Evolutionary conservation across 1,140 invertebrate genomes (phyloP).

Genomic region (Metopolophium dirhodum): DNA sequence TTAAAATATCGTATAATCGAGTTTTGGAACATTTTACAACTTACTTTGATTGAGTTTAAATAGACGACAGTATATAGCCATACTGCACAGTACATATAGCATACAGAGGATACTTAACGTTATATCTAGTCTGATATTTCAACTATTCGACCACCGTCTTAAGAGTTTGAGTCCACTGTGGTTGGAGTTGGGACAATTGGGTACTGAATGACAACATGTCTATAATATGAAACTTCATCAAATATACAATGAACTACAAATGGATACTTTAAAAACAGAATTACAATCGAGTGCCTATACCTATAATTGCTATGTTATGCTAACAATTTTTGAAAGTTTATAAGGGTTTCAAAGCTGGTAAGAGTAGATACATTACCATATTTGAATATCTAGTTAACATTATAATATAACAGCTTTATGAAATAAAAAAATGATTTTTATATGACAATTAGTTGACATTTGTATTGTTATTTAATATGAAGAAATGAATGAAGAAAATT

Average conservation of each 20-base stretch:
- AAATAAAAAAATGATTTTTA: neutral
- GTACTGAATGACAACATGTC: neutral
- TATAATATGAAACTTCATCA: neutral
- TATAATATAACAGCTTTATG: neutral
- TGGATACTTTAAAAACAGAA: too few relatives aligned
- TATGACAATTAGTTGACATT: neutral
- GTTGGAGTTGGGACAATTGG: neutral
- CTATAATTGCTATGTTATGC: neutral
- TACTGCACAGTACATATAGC: too few relatives aligned
- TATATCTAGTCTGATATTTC: neutral
- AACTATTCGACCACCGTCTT: neutral
- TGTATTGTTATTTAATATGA: neutral
- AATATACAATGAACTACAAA: neutral
- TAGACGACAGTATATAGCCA: too few relatives aligned
- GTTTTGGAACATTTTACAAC: neutral
- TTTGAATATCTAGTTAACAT: neutral
- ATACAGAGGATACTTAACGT: neutral
- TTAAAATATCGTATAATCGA: neutral
- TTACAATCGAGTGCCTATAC: neutral
- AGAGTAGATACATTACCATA: neutral
- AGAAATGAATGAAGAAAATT: neutral
- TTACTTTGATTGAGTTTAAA: neutral
- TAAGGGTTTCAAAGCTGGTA: neutral
- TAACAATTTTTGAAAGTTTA: neutral
- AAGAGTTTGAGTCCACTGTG: neutral